Base-by-base conservation (phyloP, 1,140 invertebrate genomes). In the Carposina sasakii region DNA sequence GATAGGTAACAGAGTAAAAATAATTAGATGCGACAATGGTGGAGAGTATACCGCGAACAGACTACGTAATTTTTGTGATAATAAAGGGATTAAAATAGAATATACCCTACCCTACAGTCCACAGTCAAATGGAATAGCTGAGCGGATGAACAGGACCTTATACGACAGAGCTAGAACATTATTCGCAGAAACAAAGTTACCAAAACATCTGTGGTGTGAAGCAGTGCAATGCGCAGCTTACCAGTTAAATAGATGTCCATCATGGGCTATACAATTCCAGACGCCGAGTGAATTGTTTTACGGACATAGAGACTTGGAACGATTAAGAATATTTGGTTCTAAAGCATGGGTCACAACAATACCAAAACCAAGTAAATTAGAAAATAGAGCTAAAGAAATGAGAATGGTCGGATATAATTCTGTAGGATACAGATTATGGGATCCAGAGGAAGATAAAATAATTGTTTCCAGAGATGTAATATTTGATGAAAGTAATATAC, bases 341-440 rank as follows among this genome's bases (percentile, higher is more conserved):
- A 22, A 24, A 42, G 40, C 40, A 42, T 24, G n/a, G 21, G 6
- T 15, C 22, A 8, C n/a, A 8, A 15, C 3, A 9, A 4, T 42
- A 24, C 24, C 20, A 22, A 19, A 26, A 26, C 22, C n/a, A 15
- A 15, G 13, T n/a, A 42, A 42, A 42, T 20, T 40, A 19, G 16
- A 20, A 13, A 19, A 5, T 19, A 20, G 37, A 20, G 19, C 20
- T 6, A 40, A 19, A 22, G 20, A 40, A 10, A 13, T 40, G 5
- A 5, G 20, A 40, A 40, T 40, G 37, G 13, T 22, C 5, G 37
- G 37, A 9, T 40, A 40, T 22, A 9, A 8, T 6, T 13, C 15
- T 3, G 4, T 8, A 9, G 37, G 37, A 40, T 40, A 22, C 20
- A 40, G 13, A 22, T 19, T 40, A 42, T 42, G 40, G 40, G 24